phyloP scores from a whole-genome alignment of 2,797 vertebrate genomes.

The Tadarida brasiliensis region DNA sequence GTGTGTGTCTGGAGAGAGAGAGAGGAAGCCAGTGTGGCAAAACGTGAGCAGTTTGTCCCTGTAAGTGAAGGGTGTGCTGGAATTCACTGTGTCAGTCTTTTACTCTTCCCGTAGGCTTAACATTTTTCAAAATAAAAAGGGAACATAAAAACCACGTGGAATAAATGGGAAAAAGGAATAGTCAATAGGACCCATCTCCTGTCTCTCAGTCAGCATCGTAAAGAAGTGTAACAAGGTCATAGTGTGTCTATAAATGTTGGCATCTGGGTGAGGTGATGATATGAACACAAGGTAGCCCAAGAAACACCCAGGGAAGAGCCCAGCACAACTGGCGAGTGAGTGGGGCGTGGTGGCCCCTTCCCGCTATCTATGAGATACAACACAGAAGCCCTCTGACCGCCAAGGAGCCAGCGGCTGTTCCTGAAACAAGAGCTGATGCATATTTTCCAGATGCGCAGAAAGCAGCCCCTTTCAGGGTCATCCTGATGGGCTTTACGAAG shows the following conservation, averaged over 20 bases:
- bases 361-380: accelerated
- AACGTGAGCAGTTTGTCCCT: background rate
- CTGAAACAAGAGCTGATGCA: background rate
- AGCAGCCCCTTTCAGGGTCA: background rate
- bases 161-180: background rate
- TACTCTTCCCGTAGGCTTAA: background rate
- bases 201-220: background rate
- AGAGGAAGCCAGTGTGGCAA: background rate
- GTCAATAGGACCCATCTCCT: background rate
- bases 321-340: accelerated
- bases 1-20: background rate
- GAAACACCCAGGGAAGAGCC: background rate
- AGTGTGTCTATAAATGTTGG: background rate
- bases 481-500: background rate
- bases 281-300: background rate
- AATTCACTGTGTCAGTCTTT: background rate
- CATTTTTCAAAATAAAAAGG: background rate
- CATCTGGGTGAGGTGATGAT: background rate
- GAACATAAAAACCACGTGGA: background rate
- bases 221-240: background rate
- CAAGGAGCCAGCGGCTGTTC: background rate
- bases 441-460: background rate
- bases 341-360: no score
- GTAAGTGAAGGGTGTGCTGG: background rate
- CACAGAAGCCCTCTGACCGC: no score